phyloP scores from a whole-genome alignment of 2,113 vertebrate genomes.

The Lepus europaeus region DNA sequence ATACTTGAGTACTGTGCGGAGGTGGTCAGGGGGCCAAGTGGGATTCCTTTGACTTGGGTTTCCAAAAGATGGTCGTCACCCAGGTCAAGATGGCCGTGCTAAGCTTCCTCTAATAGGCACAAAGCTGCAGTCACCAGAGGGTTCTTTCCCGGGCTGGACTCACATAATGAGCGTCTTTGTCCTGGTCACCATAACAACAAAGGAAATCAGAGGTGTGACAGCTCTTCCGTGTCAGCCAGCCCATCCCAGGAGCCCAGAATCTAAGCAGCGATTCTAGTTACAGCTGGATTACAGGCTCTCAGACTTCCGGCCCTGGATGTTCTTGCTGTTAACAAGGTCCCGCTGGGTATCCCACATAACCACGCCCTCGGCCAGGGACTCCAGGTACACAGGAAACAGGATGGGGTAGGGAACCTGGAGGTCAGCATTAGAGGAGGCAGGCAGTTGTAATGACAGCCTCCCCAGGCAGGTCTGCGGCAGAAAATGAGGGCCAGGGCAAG shows the following conservation, averaged over 20 bases:
- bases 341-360: neutral
- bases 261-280: conserved; percentile 94
- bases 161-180: conserved; percentile 92
- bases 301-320: conserved; percentile 93
- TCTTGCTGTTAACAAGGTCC: conserved; percentile 83
- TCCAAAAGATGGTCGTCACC: conserved; percentile 92
- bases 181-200: conserved; percentile 91
- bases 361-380: neutral
- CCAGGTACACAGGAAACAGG: neutral
- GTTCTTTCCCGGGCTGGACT: conserved; percentile 94
- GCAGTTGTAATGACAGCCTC: neutral
- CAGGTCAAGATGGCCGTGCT: conserved; percentile 83
- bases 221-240: conserved; percentile 93
- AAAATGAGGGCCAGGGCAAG: neutral
- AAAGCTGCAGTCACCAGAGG: neutral
- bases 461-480: too few species aligned
- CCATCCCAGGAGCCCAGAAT: conserved; percentile 93
- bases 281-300: conserved; percentile 95
- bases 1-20: conserved; percentile 87
- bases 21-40: conserved; percentile 87
- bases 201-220: conserved; percentile 94
- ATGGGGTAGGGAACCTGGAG: neutral
- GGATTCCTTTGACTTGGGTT: conserved; percentile 90
- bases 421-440: neutral
- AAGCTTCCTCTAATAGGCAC: conserved; percentile 42